phyloP scores from a whole-genome alignment of 2,888 invertebrate genomes.

The Melieria crassipennis region DNA sequence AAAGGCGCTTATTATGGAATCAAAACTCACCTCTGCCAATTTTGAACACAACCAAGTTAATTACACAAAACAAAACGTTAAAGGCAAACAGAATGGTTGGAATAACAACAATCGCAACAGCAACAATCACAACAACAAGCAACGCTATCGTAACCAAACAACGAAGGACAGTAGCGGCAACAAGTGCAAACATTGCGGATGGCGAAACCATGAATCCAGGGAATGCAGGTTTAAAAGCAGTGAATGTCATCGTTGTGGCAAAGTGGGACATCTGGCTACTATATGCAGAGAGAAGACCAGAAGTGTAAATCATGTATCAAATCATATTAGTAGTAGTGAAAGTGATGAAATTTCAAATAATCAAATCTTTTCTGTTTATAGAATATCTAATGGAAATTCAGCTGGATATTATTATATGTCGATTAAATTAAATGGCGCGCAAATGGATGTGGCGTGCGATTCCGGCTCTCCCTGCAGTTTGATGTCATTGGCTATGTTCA shows the following conservation, averaged over 20 bases:
- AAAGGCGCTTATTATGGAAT: constrained; percentile 16
- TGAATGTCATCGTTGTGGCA: constrained; percentile 34
- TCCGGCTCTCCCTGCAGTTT: constrained; percentile 13
- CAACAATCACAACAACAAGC: constrained; percentile 3
- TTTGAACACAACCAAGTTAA: background rate
- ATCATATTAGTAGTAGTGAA: constrained; percentile 20
- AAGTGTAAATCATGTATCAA: constrained; percentile 39
- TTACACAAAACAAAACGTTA: background rate
- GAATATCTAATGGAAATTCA: constrained; percentile 15
- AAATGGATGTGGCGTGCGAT: constrained; percentile 10
- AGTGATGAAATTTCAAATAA: constrained; percentile 17
- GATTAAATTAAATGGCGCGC: constrained; percentile 15
- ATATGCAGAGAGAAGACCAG: constrained; percentile 29
- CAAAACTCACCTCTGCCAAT: background rate
- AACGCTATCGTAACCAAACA: constrained; percentile 10
- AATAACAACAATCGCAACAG: constrained; percentile 5
- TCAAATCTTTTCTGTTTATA: constrained; percentile 20
- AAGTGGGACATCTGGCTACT: constrained; percentile 32
- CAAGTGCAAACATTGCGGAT: constrained; percentile 35
- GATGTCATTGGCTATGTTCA: constrained; percentile 2
- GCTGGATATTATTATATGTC: constrained; percentile 8
- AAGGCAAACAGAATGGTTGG: background rate
- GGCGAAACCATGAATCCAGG: constrained; percentile 30
- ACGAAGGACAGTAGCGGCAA: constrained; percentile 15
- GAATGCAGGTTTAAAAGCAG: constrained; percentile 34